Evolutionary conservation across 35 echinoderm and acorn worm species (phyloP).

Genomic region (Diadema setosum): DNA sequence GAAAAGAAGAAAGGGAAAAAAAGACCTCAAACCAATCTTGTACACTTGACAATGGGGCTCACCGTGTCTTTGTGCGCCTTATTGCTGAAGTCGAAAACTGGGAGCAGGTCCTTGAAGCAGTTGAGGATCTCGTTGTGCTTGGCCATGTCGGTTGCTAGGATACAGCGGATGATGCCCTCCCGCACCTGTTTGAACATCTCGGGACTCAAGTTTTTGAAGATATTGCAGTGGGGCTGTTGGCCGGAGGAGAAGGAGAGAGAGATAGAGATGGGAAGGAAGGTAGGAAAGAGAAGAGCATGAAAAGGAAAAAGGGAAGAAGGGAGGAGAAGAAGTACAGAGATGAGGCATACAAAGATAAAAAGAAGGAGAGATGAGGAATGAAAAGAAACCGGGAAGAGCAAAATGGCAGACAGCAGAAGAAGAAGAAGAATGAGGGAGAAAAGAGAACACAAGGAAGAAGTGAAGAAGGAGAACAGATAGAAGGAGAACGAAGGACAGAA

Average conservation of each 20-base stretch:
- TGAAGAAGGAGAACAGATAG: not conserved
- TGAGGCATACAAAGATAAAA: not conserved
- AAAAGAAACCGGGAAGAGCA: not conserved
- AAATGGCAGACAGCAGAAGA: not conserved
- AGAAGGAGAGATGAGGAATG: not conserved
- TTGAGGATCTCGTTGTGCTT: slow-evolving; percentile 96
- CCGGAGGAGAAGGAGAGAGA: not conserved
- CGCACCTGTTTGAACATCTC: slow-evolving; percentile 84
- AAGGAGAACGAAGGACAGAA: not conserved
- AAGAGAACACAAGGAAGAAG: not conserved
- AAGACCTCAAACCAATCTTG: too few species aligned
- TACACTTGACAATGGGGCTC: not conserved
- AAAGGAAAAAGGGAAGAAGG: not conserved
- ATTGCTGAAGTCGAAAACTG: slow-evolving; percentile 82
- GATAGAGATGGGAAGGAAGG: not conserved
- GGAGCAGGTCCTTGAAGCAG: slow-evolving; percentile 65
- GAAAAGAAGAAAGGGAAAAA: too few species aligned
- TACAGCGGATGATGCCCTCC: slow-evolving; percentile 89
- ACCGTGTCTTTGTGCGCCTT: slow-evolving; percentile 80
- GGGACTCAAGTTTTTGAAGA: slow-evolving; percentile 86
- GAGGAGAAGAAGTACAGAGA: not conserved
- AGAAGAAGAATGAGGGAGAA: not conserved
- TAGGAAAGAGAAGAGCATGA: too few species aligned
- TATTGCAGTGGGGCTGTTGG: slow-evolving; percentile 82
- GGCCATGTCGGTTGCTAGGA: slow-evolving; percentile 99